Conservation (phyloP, 2,888 invertebrate genomes). For the Agriopis marginaria region DNA sequence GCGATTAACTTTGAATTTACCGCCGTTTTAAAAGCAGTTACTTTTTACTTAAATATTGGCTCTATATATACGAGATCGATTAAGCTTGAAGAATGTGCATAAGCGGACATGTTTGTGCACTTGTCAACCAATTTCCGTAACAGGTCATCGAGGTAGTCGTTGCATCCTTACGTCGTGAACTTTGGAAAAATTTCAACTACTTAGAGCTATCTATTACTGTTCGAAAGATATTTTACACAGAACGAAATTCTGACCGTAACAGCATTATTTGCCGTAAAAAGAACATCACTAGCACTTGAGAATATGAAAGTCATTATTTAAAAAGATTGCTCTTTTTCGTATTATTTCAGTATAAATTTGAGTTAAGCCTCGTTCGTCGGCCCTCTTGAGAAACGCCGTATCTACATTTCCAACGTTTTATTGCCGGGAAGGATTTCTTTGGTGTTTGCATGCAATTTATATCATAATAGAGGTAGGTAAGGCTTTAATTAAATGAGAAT, state of each 20-base stretch:
- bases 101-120: too few relatives aligned
- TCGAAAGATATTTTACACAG: too few relatives aligned
- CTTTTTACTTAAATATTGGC: too few relatives aligned
- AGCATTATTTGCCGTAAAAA: slow-evolving; percentile 22
- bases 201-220: too few relatives aligned
- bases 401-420: slow-evolving; percentile 75
- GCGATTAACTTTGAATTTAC: too few relatives aligned
- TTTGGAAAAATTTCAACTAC: too few relatives aligned
- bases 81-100: too few relatives aligned
- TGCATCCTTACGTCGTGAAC: too few relatives aligned
- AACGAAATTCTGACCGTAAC: not conserved
- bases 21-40: too few relatives aligned
- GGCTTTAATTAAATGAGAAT: slow-evolving; percentile 51
- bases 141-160: too few relatives aligned
- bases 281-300: slow-evolving; percentile 60
- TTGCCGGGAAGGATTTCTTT: slow-evolving; percentile 59
- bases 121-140: too few relatives aligned
- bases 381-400: slow-evolving; percentile 64
- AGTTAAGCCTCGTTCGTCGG: slow-evolving; percentile 68
- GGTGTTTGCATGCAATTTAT: slow-evolving; percentile 63
- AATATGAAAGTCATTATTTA: slow-evolving; percentile 86
- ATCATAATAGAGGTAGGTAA: slow-evolving; percentile 53
- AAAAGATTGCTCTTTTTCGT: slow-evolving; percentile 80
- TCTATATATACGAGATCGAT: too few relatives aligned
- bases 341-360: slow-evolving; percentile 85